Conservation (phyloP, 1,140 invertebrate species). For the Tetramorium simillimum region DNA sequence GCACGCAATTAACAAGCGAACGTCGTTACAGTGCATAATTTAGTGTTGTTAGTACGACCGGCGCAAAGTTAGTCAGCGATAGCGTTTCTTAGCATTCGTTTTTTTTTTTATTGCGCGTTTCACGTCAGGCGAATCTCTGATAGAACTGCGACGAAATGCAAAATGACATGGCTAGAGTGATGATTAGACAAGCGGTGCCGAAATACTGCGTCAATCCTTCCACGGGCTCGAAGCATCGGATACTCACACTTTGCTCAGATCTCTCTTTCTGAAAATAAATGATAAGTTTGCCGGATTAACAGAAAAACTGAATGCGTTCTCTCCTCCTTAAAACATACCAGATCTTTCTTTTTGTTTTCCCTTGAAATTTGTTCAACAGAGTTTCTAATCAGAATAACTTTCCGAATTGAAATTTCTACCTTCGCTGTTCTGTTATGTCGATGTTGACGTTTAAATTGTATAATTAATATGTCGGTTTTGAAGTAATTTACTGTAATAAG, state of each 20-base stretch:
- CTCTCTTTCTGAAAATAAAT: conserved; percentile 84
- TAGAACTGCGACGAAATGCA: conserved; percentile 71
- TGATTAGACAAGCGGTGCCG: conserved; percentile 80
- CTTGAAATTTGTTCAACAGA: neutral
- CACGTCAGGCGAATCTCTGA: conserved; percentile 26
- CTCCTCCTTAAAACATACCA: conserved; percentile 63
- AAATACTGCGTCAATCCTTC: conserved; percentile 78
- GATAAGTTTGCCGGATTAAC: conserved; percentile 77
- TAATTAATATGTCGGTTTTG: neutral
- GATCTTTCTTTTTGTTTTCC: conserved; percentile 5
- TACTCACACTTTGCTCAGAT: conserved; percentile 85
- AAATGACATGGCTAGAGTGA: conserved; percentile 75
- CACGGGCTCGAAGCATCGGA: conserved; percentile 70
- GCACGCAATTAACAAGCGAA: neutral
- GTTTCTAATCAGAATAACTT: neutral
- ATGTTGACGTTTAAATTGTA: neutral
- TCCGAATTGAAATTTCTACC: neutral
- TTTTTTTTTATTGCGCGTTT: conserved; percentile 14
- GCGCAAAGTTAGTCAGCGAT: conserved; percentile 25
- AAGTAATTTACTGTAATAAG: neutral
- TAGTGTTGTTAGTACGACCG: conserved; percentile 25
- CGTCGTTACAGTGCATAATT: neutral
- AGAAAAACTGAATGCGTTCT: conserved; percentile 53
- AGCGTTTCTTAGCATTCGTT: conserved; percentile 25
- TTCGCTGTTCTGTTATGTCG: neutral